These are phyloP conservation scores for Holothuria glaberrima DNA, from an alignment of 35 echinoderm and acorn worm genomes.

Conservation along the genomic window DNA sequence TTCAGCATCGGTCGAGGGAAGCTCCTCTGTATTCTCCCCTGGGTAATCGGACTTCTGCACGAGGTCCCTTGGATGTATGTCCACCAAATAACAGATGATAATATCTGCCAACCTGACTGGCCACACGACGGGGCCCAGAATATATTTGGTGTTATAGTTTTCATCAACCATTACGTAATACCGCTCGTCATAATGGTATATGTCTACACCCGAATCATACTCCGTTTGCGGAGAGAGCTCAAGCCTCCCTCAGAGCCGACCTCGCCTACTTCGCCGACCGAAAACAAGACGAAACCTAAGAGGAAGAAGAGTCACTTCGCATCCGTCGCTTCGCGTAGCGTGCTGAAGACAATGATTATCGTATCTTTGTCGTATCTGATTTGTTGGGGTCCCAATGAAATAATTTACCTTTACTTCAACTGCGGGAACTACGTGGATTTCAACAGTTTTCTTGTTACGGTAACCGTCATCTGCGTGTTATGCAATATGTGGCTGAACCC, in stretches of 20 bases:
- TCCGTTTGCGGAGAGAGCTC: conserved; percentile 53
- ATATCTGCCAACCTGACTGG: conserved; percentile 42
- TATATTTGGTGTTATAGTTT: conserved; percentile 70
- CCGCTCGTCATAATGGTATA: conserved; percentile 84
- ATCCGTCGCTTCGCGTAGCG: conserved; percentile 57
- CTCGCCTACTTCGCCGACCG: not conserved
- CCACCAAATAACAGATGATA: conserved; percentile 19
- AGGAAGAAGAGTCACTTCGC: conserved; percentile 26
- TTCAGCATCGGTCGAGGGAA: conserved; percentile 69
- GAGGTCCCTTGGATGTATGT: conserved; percentile 77
- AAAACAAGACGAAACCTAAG: conserved; percentile 14
- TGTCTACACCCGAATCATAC: conserved; percentile 83
- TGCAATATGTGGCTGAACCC: conserved; percentile 83
- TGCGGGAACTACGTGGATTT: conserved; percentile 54
- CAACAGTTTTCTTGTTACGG: conserved; percentile 47
- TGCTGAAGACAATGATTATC: conserved; percentile 69
- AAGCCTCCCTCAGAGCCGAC: conserved; percentile 34
- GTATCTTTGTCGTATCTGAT: conserved; percentile 73
- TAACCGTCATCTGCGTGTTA: conserved; percentile 55
- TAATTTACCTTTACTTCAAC: conserved; percentile 77
- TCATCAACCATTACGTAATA: conserved; percentile 82
- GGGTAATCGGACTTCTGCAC: conserved; percentile 75
- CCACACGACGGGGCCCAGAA: conserved; percentile 34
- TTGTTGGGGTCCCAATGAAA: conserved; percentile 79
- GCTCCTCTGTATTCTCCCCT: conserved; percentile 65